Evolutionary conservation across 2,888 invertebrate genomes (phyloP), one percentile per base, ranked within the genome.

Genomic region (Azorinus chamasolen): DNA sequence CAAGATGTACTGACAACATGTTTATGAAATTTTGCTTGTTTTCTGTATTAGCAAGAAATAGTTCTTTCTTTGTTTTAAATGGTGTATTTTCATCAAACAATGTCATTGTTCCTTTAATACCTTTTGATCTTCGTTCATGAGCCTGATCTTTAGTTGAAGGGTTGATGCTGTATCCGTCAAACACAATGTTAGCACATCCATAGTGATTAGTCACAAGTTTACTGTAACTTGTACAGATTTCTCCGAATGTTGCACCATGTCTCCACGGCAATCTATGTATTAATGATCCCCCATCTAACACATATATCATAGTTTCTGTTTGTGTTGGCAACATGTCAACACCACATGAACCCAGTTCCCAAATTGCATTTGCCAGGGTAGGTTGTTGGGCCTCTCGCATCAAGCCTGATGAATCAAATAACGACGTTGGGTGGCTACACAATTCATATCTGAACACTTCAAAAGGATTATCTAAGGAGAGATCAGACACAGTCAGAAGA

Each of bases 11-110:
- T 24, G 57, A 10, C 22, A 87, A 61, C 18, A 84, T 12, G 27
- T 72, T 46, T 2, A 87, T 80, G 50, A 88, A 87, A 6, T 45
- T 32, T 27, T 86, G 80, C 55, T 87, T 88, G 79, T 88, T 88
- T 41, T 65, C 58, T 14, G 18, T 25, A 62, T 87, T 87, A 20
- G 74, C 51, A 1, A 87, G 59, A 63, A 88, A 85, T 2, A 55
- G 5, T 5, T 86, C 85, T 53, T 85, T 88, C 55, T 82, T 87
- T 10, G 51, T 39, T 24, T 46, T 69, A 27, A 83, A 68, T 12
- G 63, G 27, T 41, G 81, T 86, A 46, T 63, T 51, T n/a, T 25
- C 69, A 16, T 57, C 58, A 48, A 88, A 87, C 8, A 27, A 25
- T 3, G 86, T 69, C 20, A 59, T 66, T 14, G 76, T 50, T 0